These are phyloP conservation scores for Drosophila funebris DNA, from an alignment of 1,140 invertebrate species.

Conservation along the genomic window DNA sequence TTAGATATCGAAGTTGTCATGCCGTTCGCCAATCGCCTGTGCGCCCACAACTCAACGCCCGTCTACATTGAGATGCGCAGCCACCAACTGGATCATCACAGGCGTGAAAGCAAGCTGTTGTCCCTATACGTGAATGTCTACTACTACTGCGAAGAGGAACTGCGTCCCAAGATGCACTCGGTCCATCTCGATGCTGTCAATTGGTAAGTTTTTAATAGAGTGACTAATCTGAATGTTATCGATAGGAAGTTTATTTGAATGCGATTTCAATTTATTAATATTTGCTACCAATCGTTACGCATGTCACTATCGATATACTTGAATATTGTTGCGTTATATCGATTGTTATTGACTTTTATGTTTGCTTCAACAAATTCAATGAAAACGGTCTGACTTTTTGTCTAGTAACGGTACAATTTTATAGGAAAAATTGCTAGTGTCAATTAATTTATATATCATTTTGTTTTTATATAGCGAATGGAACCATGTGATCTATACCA, in stretches of 20 bases:
- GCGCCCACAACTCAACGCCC: slow-evolving; percentile 71
- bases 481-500: slow-evolving; percentile 65
- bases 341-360: no score
- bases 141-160: slow-evolving; percentile 74
- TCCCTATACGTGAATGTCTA: slow-evolving; percentile 78
- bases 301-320: no score
- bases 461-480: slow-evolving; percentile 44
- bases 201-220: slow-evolving; percentile 46
- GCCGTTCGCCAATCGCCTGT: slow-evolving; percentile 67
- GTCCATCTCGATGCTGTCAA: slow-evolving; percentile 76
- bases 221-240: neutral
- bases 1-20: slow-evolving; percentile 62
- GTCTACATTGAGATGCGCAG: slow-evolving; percentile 79
- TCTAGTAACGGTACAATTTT: no score
- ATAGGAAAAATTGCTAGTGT: no score
- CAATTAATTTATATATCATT: no score
- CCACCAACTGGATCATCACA: slow-evolving; percentile 57
- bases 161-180: slow-evolving; percentile 68
- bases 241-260: no score
- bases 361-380: no score
- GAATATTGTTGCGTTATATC: no score
- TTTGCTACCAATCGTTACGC: no score
- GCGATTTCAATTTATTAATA: neutral
- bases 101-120: slow-evolving; percentile 62
- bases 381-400: no score